These are phyloP conservation scores for Beroe forskalii DNA, from an alignment of 37 sponge, comb jelly and placozoan genomes.

Conservation along the genomic window DNA sequence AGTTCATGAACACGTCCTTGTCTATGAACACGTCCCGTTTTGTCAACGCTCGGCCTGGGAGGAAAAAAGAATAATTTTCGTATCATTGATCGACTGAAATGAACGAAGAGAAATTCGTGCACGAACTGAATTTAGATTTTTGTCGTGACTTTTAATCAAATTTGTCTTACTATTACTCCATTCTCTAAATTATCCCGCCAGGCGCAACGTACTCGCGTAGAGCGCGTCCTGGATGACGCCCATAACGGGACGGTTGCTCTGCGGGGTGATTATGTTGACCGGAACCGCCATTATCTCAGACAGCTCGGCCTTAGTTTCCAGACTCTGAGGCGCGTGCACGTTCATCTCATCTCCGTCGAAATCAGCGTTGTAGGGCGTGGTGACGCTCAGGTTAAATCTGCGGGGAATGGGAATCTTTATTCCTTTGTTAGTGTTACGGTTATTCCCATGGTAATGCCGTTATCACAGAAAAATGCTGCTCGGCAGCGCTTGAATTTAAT, in stretches of 20 bases:
- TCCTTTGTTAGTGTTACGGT: too few species aligned
- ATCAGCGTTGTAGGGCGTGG: slow-evolving; percentile 99
- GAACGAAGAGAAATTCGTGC: too few species aligned
- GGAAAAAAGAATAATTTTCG: too few species aligned
- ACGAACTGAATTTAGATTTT: too few species aligned
- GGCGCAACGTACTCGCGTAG: slow-evolving; percentile 22
- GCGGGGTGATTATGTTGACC: slow-evolving; percentile 91
- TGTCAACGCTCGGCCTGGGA: slow-evolving; percentile 87
- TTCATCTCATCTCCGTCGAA: slow-evolving; percentile 99
- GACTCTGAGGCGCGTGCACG: slow-evolving; percentile 95
- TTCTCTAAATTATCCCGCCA: too few species aligned
- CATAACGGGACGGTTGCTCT: slow-evolving; percentile 99
- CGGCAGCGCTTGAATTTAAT: too few species aligned
- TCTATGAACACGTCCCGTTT: slow-evolving; percentile 96
- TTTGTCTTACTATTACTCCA: too few species aligned
- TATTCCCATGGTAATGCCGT: too few species aligned
- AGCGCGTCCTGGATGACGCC: slow-evolving; percentile 85
- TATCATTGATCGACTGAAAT: too few species aligned
- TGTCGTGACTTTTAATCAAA: too few species aligned
- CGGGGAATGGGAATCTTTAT: background rate
- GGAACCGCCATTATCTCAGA: slow-evolving; percentile 87
- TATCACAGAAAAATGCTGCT: too few species aligned
- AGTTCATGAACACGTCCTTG: slow-evolving; percentile 94
- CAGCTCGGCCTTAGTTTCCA: slow-evolving; percentile 96
- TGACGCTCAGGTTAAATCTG: slow-evolving; percentile 78